phyloP scores from a whole-genome alignment of 2,888 invertebrate species.

The Lomographa bimaculata region DNA sequence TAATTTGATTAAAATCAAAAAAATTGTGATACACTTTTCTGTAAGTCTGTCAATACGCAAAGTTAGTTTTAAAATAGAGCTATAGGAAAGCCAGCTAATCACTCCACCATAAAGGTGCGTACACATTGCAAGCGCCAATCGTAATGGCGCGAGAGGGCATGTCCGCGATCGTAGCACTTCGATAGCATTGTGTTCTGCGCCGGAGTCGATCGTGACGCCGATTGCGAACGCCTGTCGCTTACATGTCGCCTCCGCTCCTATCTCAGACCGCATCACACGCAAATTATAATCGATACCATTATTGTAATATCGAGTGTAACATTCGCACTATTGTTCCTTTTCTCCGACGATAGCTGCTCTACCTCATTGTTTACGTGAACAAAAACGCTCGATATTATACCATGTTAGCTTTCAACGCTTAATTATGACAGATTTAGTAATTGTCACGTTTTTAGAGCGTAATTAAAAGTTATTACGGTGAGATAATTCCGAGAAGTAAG shows the following conservation, averaged over 20 bases:
- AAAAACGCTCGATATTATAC: slow-evolving; percentile 30
- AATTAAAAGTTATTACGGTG: slow-evolving; percentile 20
- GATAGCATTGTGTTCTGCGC: slow-evolving; percentile 78
- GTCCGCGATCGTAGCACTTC: slow-evolving; percentile 74
- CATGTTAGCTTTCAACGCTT: slow-evolving; percentile 48
- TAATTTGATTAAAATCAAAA: too few species aligned
- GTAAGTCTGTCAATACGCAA: too few species aligned
- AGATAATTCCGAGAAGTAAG: slow-evolving; percentile 24
- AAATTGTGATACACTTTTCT: too few species aligned
- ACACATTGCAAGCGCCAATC: slow-evolving; percentile 67
- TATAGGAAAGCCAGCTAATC: slow-evolving; percentile 61
- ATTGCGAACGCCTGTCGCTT: slow-evolving; percentile 78
- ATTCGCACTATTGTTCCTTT: slow-evolving; percentile 76
- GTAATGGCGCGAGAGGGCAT: slow-evolving; percentile 76
- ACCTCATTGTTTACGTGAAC: slow-evolving; percentile 47
- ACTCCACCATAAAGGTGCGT: slow-evolving; percentile 61
- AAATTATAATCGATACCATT: slow-evolving; percentile 84
- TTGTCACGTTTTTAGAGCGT: slow-evolving; percentile 26
- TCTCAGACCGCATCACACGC: slow-evolving; percentile 78
- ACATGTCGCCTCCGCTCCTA: slow-evolving; percentile 75
- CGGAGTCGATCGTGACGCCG: slow-evolving; percentile 74
- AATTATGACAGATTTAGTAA: slow-evolving; percentile 36
- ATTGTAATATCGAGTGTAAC: slow-evolving; percentile 80
- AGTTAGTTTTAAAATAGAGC: slow-evolving; percentile 3
- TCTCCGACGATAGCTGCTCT: slow-evolving; percentile 53